These are phyloP conservation scores for Geophilus truncorum DNA, from an alignment of 2,888 invertebrate species.

Conservation along the genomic window DNA sequence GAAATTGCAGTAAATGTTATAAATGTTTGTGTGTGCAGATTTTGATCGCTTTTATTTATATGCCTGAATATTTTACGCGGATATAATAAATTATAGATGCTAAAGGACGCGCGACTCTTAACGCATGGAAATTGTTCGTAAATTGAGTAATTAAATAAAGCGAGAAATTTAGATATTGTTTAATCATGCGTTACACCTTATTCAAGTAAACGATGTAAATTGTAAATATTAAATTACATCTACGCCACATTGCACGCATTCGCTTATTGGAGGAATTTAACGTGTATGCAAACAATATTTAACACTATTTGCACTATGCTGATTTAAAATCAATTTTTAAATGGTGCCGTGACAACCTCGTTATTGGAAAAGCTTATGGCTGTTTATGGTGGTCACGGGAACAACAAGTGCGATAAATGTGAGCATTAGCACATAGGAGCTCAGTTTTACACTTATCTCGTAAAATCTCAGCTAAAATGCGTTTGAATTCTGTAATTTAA, in stretches of 20 bases:
- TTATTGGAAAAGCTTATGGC: neutral
- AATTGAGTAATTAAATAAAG: no score
- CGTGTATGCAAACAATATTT: neutral
- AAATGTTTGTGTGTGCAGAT: neutral
- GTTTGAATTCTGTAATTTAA: no score
- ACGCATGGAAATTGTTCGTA: no score
- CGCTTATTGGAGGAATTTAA: neutral
- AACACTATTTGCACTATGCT: no score
- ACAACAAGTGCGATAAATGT: neutral
- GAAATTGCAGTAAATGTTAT: neutral
- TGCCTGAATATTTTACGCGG: neutral
- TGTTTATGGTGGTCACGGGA: neutral
- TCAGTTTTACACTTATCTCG: neutral
- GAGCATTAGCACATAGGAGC: neutral
- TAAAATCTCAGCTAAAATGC: no score
- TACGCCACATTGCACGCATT: no score
- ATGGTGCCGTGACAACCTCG: neutral
- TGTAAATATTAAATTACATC: no score
- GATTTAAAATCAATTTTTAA: neutral
- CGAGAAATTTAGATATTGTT: no score
- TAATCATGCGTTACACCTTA: no score
- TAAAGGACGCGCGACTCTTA: no score
- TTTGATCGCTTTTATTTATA: neutral
- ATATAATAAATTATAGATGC: no score
- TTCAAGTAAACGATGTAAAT: no score